Evolutionary conservation across 2,888 invertebrate species (phyloP).

Genomic region (Toxonevra muliebris): DNA sequence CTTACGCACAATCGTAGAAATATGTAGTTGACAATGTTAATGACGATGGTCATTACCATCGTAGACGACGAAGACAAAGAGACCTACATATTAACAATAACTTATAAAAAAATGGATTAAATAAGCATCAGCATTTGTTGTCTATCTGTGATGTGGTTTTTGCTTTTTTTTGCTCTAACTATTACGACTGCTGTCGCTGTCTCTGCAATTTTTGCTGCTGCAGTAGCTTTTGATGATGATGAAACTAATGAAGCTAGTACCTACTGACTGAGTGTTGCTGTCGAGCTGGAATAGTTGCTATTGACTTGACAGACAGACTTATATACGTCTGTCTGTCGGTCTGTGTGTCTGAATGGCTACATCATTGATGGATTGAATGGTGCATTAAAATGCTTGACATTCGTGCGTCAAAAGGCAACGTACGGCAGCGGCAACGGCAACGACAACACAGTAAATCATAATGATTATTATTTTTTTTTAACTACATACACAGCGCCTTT

Average conservation of each 20-base stretch:
- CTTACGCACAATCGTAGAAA: too few relatives aligned
- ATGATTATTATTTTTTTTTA: conserved; percentile 19
- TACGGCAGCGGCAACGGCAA: background rate
- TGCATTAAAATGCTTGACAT: conserved; percentile 59
- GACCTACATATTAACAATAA: too few relatives aligned
- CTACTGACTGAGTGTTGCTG: too few relatives aligned
- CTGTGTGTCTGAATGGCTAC: background rate
- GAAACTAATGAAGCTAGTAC: too few relatives aligned
- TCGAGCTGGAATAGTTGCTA: too few relatives aligned
- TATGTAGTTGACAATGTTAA: too few relatives aligned
- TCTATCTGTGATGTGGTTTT: too few relatives aligned
- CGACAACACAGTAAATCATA: conserved; percentile 30
- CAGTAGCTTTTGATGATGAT: conserved; percentile 8
- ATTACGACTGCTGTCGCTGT: conserved; percentile 28
- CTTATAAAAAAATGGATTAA: conserved; percentile 51
- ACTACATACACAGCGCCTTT: background rate
- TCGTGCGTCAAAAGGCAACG: conserved; percentile 25
- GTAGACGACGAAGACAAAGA: too few relatives aligned
- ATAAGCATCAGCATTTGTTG: conserved; percentile 44
- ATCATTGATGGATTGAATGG: conserved; percentile 30
- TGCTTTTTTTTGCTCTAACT: conserved; percentile 43
- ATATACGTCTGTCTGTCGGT: conserved; percentile 8
- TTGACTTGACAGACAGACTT: conserved; percentile 22
- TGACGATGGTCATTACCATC: too few relatives aligned
- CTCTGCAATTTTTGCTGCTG: conserved; percentile 32